phyloP scores from a whole-genome alignment of 2,888 invertebrate species.

The Electrophaes corylata region DNA sequence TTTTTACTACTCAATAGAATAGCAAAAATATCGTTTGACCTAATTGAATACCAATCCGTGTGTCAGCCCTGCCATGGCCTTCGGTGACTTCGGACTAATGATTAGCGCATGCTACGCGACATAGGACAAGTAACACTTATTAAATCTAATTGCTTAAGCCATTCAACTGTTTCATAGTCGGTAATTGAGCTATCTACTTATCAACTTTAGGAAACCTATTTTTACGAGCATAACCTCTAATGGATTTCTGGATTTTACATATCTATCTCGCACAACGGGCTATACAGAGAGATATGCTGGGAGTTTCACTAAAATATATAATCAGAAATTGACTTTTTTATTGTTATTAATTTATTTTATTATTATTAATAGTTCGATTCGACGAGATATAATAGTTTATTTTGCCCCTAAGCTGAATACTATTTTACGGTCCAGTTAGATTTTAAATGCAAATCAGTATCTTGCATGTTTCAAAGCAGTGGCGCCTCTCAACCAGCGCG shows the following conservation, averaged over 20 bases:
- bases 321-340: too few relatives aligned
- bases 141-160: conserved; percentile 8
- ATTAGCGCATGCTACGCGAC: conserved; percentile 22
- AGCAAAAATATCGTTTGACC: not conserved
- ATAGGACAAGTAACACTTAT: conserved; percentile 16
- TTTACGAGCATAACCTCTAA: too few relatives aligned
- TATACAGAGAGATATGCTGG: too few relatives aligned
- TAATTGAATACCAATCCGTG: not conserved
- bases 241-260: too few relatives aligned
- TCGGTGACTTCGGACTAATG: not conserved
- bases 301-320: too few relatives aligned
- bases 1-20: not conserved
- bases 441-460: not conserved
- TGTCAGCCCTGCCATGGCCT: conserved; percentile 11
- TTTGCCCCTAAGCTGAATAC: not conserved
- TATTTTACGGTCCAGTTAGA: not conserved
- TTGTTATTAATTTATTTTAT: too few relatives aligned
- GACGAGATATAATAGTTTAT: not conserved
- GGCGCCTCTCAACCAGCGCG: not conserved
- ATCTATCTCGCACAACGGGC: too few relatives aligned
- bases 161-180: conserved; percentile 9
- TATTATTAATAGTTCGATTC: too few relatives aligned
- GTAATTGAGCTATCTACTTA: not conserved
- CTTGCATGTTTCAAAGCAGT: not conserved
- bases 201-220: not conserved